A percentile compares a stretch with the other conserved stretches of the same genome.
Conservation (phyloP, 2,888 invertebrate genomes). For the Macrosiphum euphorbiae region DNA sequence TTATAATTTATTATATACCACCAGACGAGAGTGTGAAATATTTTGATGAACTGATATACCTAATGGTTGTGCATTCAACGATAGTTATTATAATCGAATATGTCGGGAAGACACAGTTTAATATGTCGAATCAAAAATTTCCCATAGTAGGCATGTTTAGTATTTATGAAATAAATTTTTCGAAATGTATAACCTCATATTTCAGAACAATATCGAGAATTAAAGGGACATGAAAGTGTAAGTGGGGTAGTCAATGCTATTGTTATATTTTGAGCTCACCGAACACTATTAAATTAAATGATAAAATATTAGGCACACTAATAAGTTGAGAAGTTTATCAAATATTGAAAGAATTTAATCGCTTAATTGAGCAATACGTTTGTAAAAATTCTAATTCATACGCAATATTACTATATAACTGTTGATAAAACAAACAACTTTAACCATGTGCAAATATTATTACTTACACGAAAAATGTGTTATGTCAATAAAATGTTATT, state of each 20-base stretch:
- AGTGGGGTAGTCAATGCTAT: not conserved
- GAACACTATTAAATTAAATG: not conserved
- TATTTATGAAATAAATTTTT: not conserved
- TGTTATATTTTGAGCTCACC: not conserved
- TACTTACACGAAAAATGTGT: not conserved
- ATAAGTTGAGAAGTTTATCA: not conserved
- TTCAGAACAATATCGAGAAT: not conserved
- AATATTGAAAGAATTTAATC: not conserved
- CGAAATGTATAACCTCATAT: not conserved
- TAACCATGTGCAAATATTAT: conserved; percentile 12
- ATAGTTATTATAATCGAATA: not conserved
- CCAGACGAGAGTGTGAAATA: not conserved
- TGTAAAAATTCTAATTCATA: not conserved
- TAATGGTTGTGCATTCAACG: not conserved
- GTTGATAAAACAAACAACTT: not conserved
- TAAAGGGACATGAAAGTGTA: not conserved
- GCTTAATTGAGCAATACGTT: not conserved
- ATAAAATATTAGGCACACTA: not conserved
- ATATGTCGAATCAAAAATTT: not conserved
- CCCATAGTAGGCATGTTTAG: not conserved
- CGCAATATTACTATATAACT: not conserved
- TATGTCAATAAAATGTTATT: not conserved
- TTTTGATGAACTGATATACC: not conserved
- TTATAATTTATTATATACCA: not conserved
- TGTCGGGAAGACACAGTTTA: not conserved